phyloP scores from a whole-genome alignment of 2,888 invertebrate genomes.

The Rhamphomyia laevipes region DNA sequence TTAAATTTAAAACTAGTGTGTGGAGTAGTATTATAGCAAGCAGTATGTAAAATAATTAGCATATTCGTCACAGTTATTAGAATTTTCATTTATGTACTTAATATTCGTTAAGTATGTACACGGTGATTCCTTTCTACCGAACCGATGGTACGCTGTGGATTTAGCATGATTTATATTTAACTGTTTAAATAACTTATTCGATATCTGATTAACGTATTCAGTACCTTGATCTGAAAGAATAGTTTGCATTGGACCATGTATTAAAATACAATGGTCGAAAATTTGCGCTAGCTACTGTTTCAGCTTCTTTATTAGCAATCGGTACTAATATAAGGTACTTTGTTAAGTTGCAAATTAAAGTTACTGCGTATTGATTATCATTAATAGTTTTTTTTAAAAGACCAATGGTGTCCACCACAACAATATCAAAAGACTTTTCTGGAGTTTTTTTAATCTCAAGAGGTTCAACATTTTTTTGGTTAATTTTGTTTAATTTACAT shows the following conservation, averaged over 20 bases:
- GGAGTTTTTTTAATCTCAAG: conserved; percentile 4
- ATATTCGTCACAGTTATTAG: no score
- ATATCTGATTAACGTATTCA: no score
- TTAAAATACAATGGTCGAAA: conserved; percentile 7
- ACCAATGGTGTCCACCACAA: conserved; percentile 8
- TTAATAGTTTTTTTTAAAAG: conserved; percentile 4
- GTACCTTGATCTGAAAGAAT: background rate
- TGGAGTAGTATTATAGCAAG: no score
- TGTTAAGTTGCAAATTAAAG: conserved; percentile 7
- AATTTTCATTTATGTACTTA: no score
- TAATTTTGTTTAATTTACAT: conserved; percentile 1
- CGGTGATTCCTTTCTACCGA: no score
- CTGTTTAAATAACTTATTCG: no score
- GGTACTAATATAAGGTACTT: conserved; percentile 7
- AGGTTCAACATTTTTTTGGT: background rate
- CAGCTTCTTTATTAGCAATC: conserved; percentile 1
- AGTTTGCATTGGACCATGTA: conserved; percentile 1
- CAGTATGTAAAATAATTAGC: no score
- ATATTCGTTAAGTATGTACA: no score
- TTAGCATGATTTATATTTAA: no score
- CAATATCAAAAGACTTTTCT: conserved; percentile 6
- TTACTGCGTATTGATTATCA: conserved; percentile 8
- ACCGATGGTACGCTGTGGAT: no score
- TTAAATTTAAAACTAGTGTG: no score
- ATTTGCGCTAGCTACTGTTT: conserved; percentile 3